Percentiles rank a stretch among this genome's conserved stretches.
Evolutionary conservation across 2,888 invertebrate genomes (phyloP).

Genomic region (Corbicula japonica): DNA sequence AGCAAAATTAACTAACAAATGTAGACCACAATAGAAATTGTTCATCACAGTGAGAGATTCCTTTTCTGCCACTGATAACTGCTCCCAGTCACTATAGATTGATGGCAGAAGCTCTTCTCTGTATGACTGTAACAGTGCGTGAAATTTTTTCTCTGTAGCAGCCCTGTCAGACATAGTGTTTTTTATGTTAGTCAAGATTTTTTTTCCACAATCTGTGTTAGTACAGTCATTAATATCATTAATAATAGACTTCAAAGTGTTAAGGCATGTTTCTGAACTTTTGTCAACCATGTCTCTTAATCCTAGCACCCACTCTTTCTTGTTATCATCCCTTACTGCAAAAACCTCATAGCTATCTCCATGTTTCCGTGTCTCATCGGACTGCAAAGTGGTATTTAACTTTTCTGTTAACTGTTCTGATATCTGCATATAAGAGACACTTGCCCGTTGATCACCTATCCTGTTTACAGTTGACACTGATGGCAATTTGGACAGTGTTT

Average conservation of each 20-base stretch:
- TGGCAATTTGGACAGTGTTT: background rate
- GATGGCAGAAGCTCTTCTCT: background rate
- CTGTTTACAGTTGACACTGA: conserved; percentile 6
- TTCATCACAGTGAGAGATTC: background rate
- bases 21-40: background rate
- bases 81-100: background rate
- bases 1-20: background rate
- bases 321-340: conserved; percentile 3
- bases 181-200: background rate
- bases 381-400: background rate
- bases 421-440: conserved; percentile 4
- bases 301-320: conserved; percentile 16
- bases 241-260: background rate
- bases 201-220: background rate
- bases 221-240: background rate
- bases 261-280: background rate
- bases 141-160: conserved; percentile 6
- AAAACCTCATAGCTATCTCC: conserved; percentile 9
- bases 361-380: conserved; percentile 4
- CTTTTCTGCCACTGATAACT: background rate
- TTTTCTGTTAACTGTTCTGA: background rate
- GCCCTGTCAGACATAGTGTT: conserved; percentile 19
- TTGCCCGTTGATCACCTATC: conserved; percentile 1
- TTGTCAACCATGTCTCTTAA: conserved; percentile 2
- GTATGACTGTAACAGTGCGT: conserved; percentile 1